Evolutionary conservation across 2,797 vertebrate genomes (phyloP).

Genomic region (Etheostoma nigrum): DNA sequence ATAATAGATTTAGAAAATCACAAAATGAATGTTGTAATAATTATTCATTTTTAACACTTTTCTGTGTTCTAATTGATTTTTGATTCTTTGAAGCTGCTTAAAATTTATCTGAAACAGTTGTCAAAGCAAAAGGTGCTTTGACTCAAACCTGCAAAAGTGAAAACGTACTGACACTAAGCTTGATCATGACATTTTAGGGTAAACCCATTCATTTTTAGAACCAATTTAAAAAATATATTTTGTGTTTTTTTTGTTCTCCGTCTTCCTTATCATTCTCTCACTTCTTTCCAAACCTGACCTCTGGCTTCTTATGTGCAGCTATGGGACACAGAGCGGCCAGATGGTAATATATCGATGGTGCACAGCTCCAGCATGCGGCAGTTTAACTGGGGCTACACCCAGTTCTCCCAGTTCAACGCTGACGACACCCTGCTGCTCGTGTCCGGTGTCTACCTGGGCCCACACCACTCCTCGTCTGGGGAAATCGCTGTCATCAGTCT

Average conservation of each 20-base stretch:
- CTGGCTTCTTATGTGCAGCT: slow-evolving; percentile 80
- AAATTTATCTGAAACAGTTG: neutral
- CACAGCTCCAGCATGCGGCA: slow-evolving; percentile 96
- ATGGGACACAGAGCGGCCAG: slow-evolving; percentile 90
- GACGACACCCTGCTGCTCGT: slow-evolving; percentile 96
- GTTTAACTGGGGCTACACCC: slow-evolving; percentile 99
- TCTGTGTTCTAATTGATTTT: neutral
- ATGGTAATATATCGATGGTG: slow-evolving; percentile 89
- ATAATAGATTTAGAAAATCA: neutral
- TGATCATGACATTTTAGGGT: no score
- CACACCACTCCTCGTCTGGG: slow-evolving; percentile 93
- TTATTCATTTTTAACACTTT: no score
- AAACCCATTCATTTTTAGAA: no score
- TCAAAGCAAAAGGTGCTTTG: neutral
- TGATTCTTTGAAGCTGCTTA: neutral
- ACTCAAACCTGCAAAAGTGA: no score
- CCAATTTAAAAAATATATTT: no score
- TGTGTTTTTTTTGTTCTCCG: no score
- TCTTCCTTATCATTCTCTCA: neutral
- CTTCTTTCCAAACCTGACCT: neutral
- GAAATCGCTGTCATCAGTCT: slow-evolving; percentile 97
- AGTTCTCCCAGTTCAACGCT: slow-evolving; percentile 98
- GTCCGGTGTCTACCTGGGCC: slow-evolving; percentile 95
- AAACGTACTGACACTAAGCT: no score
- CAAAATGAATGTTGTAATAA: neutral